Evolutionary conservation across 2,888 invertebrate genomes (phyloP), one percentile per base, ranked within the genome.

Genomic region (Ypsolopha scabrella): DNA sequence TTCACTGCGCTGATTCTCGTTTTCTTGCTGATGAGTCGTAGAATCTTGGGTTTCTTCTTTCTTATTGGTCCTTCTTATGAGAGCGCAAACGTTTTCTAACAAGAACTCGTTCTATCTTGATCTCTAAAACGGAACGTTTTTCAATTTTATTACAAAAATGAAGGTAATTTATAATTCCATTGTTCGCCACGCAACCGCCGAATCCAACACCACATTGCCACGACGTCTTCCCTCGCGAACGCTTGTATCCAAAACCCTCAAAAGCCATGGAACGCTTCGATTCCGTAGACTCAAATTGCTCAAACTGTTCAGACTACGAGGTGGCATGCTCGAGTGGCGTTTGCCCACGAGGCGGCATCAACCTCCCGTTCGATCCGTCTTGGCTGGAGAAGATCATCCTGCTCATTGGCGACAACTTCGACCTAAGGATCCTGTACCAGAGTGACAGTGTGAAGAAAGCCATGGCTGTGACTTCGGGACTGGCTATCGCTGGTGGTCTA

Each of bases 401-500:
- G 8, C 56, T 60, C 1, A 70, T 85, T 6, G 62, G 70, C 52
- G 85, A 85, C 49, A 63, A 62, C n/a, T 85, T 82, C 50, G 68
- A 85, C 55, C 78, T 86, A 50, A 75, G 77, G 10, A 69, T 86
- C 39, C 57, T 82, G 2, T 52, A 79, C 58, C 71, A 55, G 49
- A 69, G 74, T 48, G 61, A 67, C 0, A 60, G 68, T 45, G 60
- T 66, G 0, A 72, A 63, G 50, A 64, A 64, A 0, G 82, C 81
- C 1, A 7, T 77, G 41, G 35, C 77, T 37, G 64, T 83, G 11
- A 80, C 85, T 8, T 63, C 79, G 0, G 85, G 85, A 0, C 55
- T 85, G 8, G 67, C 80, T 0, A 33, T 85, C 9, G 81, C 80
- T 1, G 85, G 85, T 0, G 70, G 73, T 0, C 49, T 85, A n/a